phyloP scores from a whole-genome alignment of 2,888 invertebrate species.

The Nomada fucata region DNA sequence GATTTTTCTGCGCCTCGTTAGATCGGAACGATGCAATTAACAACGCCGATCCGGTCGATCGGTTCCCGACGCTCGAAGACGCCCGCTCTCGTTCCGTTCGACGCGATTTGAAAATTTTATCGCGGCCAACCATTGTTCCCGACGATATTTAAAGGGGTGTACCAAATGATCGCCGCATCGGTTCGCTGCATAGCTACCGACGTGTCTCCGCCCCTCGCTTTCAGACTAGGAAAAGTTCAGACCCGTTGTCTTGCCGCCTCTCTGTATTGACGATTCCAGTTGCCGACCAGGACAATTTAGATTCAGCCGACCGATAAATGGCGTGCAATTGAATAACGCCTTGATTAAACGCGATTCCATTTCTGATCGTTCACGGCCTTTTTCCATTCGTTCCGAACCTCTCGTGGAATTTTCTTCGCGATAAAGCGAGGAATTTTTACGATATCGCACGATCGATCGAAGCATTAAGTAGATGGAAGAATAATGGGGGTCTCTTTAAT shows the following conservation, averaged over 20 bases:
- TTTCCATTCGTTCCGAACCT: background rate
- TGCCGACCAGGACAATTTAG: slow-evolving; percentile 42
- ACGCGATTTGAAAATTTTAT: slow-evolving; percentile 46
- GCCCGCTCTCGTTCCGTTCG: slow-evolving; percentile 27
- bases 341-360: slow-evolving; percentile 26
- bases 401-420: slow-evolving; percentile 9
- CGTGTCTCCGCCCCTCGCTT: background rate
- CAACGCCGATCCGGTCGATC: slow-evolving; percentile 50
- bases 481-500: background rate
- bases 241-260: slow-evolving; percentile 14
- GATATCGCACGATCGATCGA: background rate
- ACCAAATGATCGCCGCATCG: background rate
- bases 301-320: slow-evolving; percentile 37
- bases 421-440: background rate
- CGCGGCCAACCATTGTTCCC: slow-evolving; percentile 22
- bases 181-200: slow-evolving; percentile 14
- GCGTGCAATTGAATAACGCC: slow-evolving; percentile 23
- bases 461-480: background rate
- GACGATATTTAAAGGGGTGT: slow-evolving; percentile 16
- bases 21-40: slow-evolving; percentile 59
- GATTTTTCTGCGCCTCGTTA: slow-evolving; percentile 50
- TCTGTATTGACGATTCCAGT: slow-evolving; percentile 40
- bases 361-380: slow-evolving; percentile 1
- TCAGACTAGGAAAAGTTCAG: slow-evolving; percentile 1
- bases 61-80: background rate